phyloP scores from a whole-genome alignment of 2,888 invertebrate species.

The Torymus tubicola region DNA sequence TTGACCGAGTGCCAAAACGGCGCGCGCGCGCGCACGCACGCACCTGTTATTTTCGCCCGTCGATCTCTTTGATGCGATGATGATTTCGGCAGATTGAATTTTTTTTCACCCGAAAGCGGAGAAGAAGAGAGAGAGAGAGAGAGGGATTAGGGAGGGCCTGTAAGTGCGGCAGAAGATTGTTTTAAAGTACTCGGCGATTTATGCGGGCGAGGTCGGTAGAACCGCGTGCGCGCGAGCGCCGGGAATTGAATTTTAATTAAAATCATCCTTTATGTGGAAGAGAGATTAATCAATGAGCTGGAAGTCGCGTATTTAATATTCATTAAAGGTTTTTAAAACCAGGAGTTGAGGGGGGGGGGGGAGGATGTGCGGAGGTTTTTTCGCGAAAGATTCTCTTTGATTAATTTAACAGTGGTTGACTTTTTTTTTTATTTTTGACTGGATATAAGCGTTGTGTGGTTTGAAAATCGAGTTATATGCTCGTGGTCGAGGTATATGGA shows the following conservation, averaged over 20 bases:
- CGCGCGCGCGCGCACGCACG: not conserved
- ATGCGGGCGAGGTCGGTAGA: not conserved
- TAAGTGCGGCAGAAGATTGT: conserved; percentile 14
- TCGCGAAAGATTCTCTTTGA: too few species aligned
- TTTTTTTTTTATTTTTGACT: too few species aligned
- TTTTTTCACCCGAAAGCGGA: conserved; percentile 1
- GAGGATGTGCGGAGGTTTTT: too few species aligned
- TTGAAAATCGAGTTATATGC: too few species aligned
- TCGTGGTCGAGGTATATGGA: too few species aligned
- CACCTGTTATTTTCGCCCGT: conserved; percentile 42
- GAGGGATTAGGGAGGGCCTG: conserved; percentile 2
- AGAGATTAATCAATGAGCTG: conserved; percentile 38
- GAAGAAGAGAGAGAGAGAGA: too few species aligned
- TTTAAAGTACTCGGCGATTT: conserved; percentile 25
- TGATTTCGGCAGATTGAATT: conserved; percentile 33
- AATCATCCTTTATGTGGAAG: conserved; percentile 18
- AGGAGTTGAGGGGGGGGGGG: too few species aligned
- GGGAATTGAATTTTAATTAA: conserved; percentile 51
- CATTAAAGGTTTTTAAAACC: conserved; percentile 5
- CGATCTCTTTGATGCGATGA: not conserved
- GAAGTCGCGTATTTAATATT: conserved; percentile 23
- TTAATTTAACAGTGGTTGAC: too few species aligned
- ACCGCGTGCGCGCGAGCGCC: not conserved
- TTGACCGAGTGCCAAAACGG: conserved; percentile 1
- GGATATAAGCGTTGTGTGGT: too few species aligned